Percentiles rank a stretch among this genome's conserved stretches.
Evolutionary conservation across 2,888 invertebrate genomes (phyloP).

Genomic region (Erebia aethiops): DNA sequence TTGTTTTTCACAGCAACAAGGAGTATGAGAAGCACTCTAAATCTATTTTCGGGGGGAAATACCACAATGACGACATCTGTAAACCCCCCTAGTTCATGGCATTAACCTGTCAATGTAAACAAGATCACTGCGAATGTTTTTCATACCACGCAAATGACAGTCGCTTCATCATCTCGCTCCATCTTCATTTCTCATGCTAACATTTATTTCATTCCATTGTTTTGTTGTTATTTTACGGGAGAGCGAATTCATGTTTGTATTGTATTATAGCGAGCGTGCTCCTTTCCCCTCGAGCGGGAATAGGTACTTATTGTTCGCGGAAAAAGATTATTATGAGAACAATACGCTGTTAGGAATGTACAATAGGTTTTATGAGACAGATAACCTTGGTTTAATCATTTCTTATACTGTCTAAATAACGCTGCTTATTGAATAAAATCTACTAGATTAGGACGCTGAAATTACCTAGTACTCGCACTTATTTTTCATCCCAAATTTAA

Average conservation of each 20-base stretch:
- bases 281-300: conserved; percentile 34
- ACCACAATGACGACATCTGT: conserved; percentile 5
- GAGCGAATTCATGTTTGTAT: conserved; percentile 42
- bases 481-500: too few relatives aligned
- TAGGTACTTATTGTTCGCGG: conserved; percentile 37
- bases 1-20: too few relatives aligned
- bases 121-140: conserved; percentile 26
- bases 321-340: conserved; percentile 36
- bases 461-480: too few relatives aligned
- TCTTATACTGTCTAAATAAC: conserved; percentile 10
- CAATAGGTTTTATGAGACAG: conserved; percentile 34
- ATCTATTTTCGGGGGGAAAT: background rate
- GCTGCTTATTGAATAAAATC: conserved; percentile 11
- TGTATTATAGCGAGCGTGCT: conserved; percentile 38
- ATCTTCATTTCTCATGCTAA: conserved; percentile 66
- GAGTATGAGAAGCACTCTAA: too few relatives aligned
- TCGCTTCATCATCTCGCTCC: conserved; percentile 42
- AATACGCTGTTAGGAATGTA: conserved; percentile 33
- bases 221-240: conserved; percentile 52
- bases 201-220: conserved; percentile 72
- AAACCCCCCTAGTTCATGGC: conserved; percentile 12
- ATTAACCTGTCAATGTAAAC: conserved; percentile 27
- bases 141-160: conserved; percentile 30
- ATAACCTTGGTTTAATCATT: conserved; percentile 28
- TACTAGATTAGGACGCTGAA: conserved; percentile 28